Conservation (phyloP, 2,888 invertebrate genomes). For the Acanthosepion lycidas region DNA sequence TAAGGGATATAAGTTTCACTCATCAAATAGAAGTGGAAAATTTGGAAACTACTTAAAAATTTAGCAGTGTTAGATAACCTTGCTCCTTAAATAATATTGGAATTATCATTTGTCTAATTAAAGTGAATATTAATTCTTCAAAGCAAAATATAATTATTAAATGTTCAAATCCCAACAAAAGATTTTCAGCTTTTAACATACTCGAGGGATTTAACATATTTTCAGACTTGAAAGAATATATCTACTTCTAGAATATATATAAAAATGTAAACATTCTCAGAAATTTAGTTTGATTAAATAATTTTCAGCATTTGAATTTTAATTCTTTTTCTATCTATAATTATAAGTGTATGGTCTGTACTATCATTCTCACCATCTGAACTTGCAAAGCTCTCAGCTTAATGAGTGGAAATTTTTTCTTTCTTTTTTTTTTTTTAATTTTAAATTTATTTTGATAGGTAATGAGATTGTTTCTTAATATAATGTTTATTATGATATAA, state of each 20-base stretch:
- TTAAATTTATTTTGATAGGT: slow-evolving; percentile 22
- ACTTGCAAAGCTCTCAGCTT: neutral
- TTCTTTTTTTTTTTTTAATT: neutral
- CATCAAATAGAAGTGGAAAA: neutral
- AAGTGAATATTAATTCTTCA: neutral
- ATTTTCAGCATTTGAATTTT: slow-evolving; percentile 33
- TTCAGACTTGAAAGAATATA: neutral
- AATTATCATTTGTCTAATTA: slow-evolving; percentile 2
- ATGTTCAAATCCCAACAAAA: neutral
- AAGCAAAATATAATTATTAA: neutral
- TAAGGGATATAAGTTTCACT: neutral
- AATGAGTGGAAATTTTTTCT: neutral
- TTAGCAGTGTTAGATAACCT: neutral
- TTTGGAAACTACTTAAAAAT: neutral
- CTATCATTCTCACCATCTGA: slow-evolving; percentile 33
- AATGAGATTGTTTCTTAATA: neutral
- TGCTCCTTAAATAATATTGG: neutral
- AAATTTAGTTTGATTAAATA: slow-evolving; percentile 33
- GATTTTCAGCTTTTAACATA: neutral
- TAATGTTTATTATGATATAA: neutral
- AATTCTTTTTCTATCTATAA: neutral
- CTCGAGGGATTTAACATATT: slow-evolving; percentile 11
- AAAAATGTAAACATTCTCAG: neutral
- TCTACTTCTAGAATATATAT: neutral
- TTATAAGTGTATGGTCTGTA: neutral